phyloP scores from a whole-genome alignment of 2,888 invertebrate species.

The Drosophila diplacantha region DNA sequence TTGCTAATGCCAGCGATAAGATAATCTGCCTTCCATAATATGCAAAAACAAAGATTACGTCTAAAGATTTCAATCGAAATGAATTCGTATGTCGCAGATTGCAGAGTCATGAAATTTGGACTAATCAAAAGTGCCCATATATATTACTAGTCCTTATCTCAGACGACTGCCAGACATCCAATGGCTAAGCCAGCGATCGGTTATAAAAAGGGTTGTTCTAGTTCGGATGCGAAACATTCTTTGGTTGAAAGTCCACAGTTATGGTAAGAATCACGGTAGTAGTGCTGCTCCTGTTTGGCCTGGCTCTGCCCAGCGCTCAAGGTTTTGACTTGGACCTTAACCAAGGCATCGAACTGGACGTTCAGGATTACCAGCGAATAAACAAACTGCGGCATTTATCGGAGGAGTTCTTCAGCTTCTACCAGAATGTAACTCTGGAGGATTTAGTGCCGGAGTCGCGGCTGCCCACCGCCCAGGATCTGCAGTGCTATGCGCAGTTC shows the following conservation, averaged over 20 bases:
- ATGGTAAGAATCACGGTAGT: slow-evolving; percentile 24
- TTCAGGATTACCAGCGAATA: slow-evolving; percentile 20
- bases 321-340: neutral
- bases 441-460: slow-evolving; percentile 14
- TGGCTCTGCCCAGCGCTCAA: slow-evolving; percentile 18
- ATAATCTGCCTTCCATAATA: slow-evolving; percentile 19
- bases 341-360: slow-evolving; percentile 11
- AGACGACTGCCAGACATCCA: slow-evolving; percentile 12
- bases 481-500: slow-evolving; percentile 45
- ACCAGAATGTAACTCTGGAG: slow-evolving; percentile 24
- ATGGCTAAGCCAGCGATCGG: slow-evolving; percentile 1
- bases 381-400: slow-evolving; percentile 16
- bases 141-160: slow-evolving; percentile 39
- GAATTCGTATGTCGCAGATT: slow-evolving; percentile 8
- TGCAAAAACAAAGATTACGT: slow-evolving; percentile 11
- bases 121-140: slow-evolving; percentile 34
- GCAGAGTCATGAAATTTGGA: slow-evolving; percentile 14
- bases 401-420: slow-evolving; percentile 14
- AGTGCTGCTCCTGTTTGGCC: slow-evolving; percentile 14
- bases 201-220: slow-evolving; percentile 32
- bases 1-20: slow-evolving; percentile 13
- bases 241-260: neutral
- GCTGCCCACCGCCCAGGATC: slow-evolving; percentile 30
- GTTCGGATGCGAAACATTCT: slow-evolving; percentile 16
- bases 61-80: slow-evolving; percentile 15